Evolutionary conservation across 1,140 invertebrate species (phyloP), one percentile per base, ranked within the genome.

Genomic region (Cydia pomonella): DNA sequence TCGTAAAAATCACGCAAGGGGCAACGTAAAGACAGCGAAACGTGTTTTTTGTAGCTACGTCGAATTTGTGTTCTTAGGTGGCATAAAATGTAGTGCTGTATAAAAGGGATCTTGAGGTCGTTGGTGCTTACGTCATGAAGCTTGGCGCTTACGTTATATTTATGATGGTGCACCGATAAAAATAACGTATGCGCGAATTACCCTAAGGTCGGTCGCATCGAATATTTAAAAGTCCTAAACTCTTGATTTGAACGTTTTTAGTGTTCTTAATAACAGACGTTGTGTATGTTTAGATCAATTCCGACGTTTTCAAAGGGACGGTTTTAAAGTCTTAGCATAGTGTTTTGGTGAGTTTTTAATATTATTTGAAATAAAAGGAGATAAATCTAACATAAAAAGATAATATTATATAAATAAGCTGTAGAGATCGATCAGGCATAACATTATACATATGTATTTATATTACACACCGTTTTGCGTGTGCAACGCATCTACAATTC

Each of bases 1-100:
- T 33, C 64, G 64, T 69, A 69, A 69, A 69, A 69, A 69, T 69
- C 64, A 69, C 64, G 64, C 64, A 69, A 69, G 29, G 29, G 29
- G n/a, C 64, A 18, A 38, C 27, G 29, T 69, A 69, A 69, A 69
- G 64, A 69, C 27, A 69, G 64, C 29, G 29, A 18, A 33, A 69
- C 64, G 64, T 18, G 64, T 33, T 69, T n/a, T 38, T 38, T 6
- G 64, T 18, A 12, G 9, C 53, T 23, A n/a, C 53, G 53, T 59
- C 18, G 10, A 59, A 59, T 59, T 10, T n/a, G 53, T 10, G 21
- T 21, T 21, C 53, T 10, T 21, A 23, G 33, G 33, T 10, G n/a
- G 16, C 50, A 2, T 18, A 21, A n/a, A n/a, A 53, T 53, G 50
- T 18, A 16, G 12, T 47, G 16, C n/a, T n/a, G 2, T n/a, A n/a